Conservation (phyloP, 2,888 invertebrate species). For the Drosophila hawaiiensis region DNA sequence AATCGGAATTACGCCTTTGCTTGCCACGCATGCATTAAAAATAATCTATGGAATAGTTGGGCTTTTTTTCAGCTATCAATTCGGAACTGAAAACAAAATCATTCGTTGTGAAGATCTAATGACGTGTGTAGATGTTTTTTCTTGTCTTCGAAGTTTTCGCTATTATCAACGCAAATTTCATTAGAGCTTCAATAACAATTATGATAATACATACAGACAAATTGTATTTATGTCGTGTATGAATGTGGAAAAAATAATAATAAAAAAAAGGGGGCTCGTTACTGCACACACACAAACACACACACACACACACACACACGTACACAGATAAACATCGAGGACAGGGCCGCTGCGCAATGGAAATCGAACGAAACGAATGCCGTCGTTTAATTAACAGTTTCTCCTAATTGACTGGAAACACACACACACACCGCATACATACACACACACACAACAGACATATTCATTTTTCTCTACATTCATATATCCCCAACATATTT, state of each 20-base stretch:
- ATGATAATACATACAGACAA: conserved; percentile 26
- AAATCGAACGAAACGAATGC: conserved; percentile 41
- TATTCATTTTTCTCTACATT: conserved; percentile 12
- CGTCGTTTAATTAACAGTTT: conserved; percentile 58
- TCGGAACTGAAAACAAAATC: conserved; percentile 27
- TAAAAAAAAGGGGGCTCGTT: conserved; percentile 52
- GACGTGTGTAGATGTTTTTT: conserved; percentile 69
- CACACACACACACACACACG: conserved; percentile 19
- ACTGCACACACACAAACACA: conserved; percentile 36
- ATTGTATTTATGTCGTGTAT: conserved; percentile 24
- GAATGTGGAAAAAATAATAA: conserved; percentile 27
- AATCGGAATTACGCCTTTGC: conserved; percentile 30
- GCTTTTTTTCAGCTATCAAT: conserved; percentile 6
- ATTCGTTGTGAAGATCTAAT: conserved; percentile 38
- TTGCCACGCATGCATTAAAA: conserved; percentile 10
- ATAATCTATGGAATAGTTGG: conserved; percentile 22
- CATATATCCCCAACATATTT: conserved; percentile 32
- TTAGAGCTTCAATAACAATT: conserved; percentile 71
- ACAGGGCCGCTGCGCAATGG: conserved; percentile 51
- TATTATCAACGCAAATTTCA: conserved; percentile 69
- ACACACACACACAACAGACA: conserved; percentile 4
- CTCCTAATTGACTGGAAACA: conserved; percentile 58
- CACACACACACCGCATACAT: conserved; percentile 8
- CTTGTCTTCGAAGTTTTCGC: conserved; percentile 15
- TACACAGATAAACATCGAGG: conserved; percentile 43